Conservation (phyloP, 35 echinoderm and acorn worm species). For the Ptychodera flava region DNA sequence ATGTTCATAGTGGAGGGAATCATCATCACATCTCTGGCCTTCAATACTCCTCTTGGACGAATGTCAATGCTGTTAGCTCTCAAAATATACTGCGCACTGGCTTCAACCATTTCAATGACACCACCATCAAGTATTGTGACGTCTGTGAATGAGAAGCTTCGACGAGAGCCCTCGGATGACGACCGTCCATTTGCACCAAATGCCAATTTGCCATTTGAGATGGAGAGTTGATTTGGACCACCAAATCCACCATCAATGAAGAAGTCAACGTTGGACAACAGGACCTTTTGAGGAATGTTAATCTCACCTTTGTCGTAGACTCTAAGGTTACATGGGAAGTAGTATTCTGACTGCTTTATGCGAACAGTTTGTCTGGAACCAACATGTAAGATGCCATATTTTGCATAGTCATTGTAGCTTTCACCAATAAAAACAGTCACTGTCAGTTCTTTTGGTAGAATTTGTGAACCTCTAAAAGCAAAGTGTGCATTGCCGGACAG, state of each 20-base stretch:
- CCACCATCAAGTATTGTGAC: not conserved
- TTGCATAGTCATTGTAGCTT: not conserved
- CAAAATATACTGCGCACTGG: not conserved
- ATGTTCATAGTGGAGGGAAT: not conserved
- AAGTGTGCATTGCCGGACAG: slow-evolving; percentile 60
- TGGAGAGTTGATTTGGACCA: slow-evolving; percentile 28
- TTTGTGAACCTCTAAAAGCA: slow-evolving; percentile 32
- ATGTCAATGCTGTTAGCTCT: not conserved
- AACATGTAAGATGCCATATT: slow-evolving; percentile 51
- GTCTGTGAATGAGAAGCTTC: not conserved
- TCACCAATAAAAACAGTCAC: slow-evolving; percentile 37
- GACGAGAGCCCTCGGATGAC: not conserved
- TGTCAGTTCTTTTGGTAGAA: not conserved
- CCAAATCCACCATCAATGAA: slow-evolving; percentile 42
- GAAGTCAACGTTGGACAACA: slow-evolving; percentile 29
- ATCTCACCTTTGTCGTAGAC: slow-evolving; percentile 41
- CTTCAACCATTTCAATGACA: not conserved
- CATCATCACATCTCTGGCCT: not conserved
- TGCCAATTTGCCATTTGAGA: slow-evolving; percentile 30
- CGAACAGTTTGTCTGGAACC: slow-evolving; percentile 39
- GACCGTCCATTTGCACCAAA: slow-evolving; percentile 15
- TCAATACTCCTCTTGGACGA: not conserved
- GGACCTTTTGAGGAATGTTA: slow-evolving; percentile 34
- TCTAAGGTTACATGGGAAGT: slow-evolving; percentile 37
- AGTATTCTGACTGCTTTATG: slow-evolving; percentile 27